Evolutionary conservation across 2,113 vertebrate genomes (phyloP).

Genomic region (Mesitornis unicolor): DNA sequence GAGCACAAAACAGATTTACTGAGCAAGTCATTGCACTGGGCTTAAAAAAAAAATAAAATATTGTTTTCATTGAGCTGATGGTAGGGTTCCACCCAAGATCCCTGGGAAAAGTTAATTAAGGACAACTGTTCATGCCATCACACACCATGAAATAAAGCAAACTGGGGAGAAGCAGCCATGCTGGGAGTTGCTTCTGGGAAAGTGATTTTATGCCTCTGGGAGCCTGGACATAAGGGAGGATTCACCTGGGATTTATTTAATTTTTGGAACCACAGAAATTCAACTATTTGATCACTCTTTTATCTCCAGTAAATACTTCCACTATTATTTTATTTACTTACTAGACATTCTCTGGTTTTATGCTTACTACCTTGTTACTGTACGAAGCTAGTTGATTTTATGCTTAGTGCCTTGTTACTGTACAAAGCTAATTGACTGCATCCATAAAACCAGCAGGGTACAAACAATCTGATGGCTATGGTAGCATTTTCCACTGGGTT

Average conservation of each 20-base stretch:
- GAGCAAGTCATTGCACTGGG: background rate
- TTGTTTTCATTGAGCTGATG: constrained; percentile 35
- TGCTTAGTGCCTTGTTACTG: background rate
- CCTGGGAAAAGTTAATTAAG: constrained; percentile 35
- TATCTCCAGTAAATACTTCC: background rate
- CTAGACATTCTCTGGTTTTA: background rate
- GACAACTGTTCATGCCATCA: background rate
- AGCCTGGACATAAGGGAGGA: background rate
- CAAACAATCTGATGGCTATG: background rate
- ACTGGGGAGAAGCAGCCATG: background rate
- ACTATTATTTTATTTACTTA: background rate
- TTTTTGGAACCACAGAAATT: background rate
- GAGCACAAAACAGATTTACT: constrained; percentile 26
- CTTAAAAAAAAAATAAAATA: background rate
- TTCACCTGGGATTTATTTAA: background rate
- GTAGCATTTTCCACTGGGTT: background rate
- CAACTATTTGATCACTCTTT: background rate
- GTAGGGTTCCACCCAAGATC: constrained; percentile 22
- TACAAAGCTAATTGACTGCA: background rate
- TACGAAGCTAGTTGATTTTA: background rate
- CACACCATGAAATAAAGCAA: background rate
- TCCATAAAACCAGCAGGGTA: background rate
- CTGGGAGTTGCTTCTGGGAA: background rate
- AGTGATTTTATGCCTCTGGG: background rate
- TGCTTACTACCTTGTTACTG: background rate